Percentiles rank a stretch among this genome's conserved stretches.
Evolutionary conservation across 2,888 invertebrate genomes (phyloP).

Genomic region (Lomographa bimaculata): DNA sequence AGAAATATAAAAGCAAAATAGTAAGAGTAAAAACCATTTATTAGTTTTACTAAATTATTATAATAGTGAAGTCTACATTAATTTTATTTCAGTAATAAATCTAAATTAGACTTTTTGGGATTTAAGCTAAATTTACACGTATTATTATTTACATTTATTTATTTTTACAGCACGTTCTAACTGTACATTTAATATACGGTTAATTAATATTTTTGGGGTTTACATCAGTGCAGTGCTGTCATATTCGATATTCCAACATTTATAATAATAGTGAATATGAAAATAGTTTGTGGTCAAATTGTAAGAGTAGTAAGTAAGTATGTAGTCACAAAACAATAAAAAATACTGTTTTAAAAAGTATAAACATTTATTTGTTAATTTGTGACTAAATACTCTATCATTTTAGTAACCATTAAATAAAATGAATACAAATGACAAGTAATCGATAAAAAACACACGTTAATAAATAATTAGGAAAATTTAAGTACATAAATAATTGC

Average conservation of each 20-base stretch:
- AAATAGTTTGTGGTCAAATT: too few relatives aligned
- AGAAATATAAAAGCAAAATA: constrained; percentile 29
- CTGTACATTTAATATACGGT: constrained; percentile 29
- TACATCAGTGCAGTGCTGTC: constrained; percentile 24
- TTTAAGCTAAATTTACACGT: constrained; percentile 34
- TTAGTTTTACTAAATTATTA: constrained; percentile 16
- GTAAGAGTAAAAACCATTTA: constrained; percentile 6
- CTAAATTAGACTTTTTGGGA: constrained; percentile 31
- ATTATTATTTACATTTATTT: constrained; percentile 37
- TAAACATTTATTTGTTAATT: too few relatives aligned
- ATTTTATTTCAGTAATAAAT: constrained; percentile 26
- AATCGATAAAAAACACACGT: too few relatives aligned
- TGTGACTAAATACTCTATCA: too few relatives aligned
- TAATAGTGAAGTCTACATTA: constrained; percentile 21
- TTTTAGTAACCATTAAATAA: too few relatives aligned
- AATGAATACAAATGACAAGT: too few relatives aligned
- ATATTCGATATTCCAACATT: constrained; percentile 4
- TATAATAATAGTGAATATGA: too few relatives aligned
- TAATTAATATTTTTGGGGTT: constrained; percentile 35
- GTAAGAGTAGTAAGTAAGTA: too few relatives aligned
- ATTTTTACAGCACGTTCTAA: constrained; percentile 28
- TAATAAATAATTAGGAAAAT: too few relatives aligned
- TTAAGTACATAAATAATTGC: too few relatives aligned
- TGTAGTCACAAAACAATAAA: too few relatives aligned
- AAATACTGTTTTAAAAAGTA: too few relatives aligned